Percentiles rank a stretch among this genome's conserved stretches.
phyloP scores from a whole-genome alignment of 2,113 vertebrate genomes.

The Pomatorhinus ruficollis region DNA sequence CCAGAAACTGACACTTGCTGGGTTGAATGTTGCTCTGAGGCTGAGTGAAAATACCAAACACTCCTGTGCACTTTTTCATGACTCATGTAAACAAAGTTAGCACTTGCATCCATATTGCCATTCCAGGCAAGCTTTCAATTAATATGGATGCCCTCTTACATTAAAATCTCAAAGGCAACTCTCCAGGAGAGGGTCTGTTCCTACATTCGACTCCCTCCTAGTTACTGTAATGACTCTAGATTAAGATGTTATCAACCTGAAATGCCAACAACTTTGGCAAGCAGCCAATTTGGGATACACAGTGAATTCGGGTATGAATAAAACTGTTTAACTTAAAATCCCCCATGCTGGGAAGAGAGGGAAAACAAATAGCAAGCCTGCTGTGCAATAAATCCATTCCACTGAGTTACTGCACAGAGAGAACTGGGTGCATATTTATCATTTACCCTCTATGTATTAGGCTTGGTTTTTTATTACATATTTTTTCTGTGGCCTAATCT shows the following conservation, averaged over 20 bases:
- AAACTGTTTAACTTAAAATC: constrained; percentile 47
- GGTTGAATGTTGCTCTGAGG: neutral
- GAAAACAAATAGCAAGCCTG: constrained; percentile 42
- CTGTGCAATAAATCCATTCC: constrained; percentile 25
- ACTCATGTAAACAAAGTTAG: neutral
- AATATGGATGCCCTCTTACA: neutral
- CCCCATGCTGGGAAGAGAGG: neutral
- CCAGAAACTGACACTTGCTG: neutral
- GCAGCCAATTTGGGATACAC: constrained; percentile 45
- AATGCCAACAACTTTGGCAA: constrained; percentile 51
- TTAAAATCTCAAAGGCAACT: neutral
- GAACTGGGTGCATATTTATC: constrained; percentile 11
- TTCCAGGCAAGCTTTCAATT: neutral
- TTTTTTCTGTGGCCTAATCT: neutral
- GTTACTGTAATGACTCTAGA: constrained; percentile 45
- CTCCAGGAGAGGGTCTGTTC: neutral
- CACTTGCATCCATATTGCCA: neutral
- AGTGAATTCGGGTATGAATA: constrained; percentile 36
- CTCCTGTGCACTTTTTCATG: neutral
- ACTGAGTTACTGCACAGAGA: neutral
- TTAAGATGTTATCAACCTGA: constrained; percentile 47
- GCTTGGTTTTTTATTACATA: neutral
- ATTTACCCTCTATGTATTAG: neutral
- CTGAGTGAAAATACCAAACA: neutral
- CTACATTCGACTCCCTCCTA: neutral